These are phyloP conservation scores for Drosophila mauritiana DNA, from an alignment of 1,140 invertebrate species.

Conservation along the genomic window DNA sequence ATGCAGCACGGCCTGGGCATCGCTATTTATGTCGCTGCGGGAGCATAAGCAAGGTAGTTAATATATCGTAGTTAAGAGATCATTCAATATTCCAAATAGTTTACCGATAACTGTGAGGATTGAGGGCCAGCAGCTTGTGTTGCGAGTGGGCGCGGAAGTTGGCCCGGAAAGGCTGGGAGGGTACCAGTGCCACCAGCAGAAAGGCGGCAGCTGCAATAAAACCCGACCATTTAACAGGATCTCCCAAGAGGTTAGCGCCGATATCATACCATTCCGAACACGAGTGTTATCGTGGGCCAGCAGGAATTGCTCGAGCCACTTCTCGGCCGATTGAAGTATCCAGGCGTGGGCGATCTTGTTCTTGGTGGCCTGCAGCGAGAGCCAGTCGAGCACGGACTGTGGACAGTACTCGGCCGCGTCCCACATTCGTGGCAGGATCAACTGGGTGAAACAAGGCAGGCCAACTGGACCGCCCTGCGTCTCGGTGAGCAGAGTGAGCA, in stretches of 20 bases:
- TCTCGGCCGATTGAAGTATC: slow-evolving; percentile 94
- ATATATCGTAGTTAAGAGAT: background rate
- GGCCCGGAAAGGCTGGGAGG: slow-evolving; percentile 94
- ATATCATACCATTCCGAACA: slow-evolving; percentile 90
- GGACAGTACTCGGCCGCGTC: slow-evolving; percentile 95
- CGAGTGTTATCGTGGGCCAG: slow-evolving; percentile 93
- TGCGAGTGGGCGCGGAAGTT: slow-evolving; percentile 88
- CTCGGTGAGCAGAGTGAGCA: slow-evolving; percentile 92
- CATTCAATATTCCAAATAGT: background rate
- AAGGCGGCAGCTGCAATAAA: slow-evolving; percentile 90
- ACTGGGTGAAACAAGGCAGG: slow-evolving; percentile 94
- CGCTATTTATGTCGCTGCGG: slow-evolving; percentile 86
- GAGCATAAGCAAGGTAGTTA: background rate
- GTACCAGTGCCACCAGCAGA: slow-evolving; percentile 94
- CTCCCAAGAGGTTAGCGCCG: background rate
- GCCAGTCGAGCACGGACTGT: slow-evolving; percentile 95
- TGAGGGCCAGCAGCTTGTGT: slow-evolving; percentile 74
- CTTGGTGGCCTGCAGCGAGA: slow-evolving; percentile 92
- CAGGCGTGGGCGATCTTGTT: slow-evolving; percentile 95
- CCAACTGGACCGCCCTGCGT: slow-evolving; percentile 91
- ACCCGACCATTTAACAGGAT: background rate
- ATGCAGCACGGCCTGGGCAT: slow-evolving; percentile 92
- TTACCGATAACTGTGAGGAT: slow-evolving; percentile 79
- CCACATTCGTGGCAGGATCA: slow-evolving; percentile 94
- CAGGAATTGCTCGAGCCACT: slow-evolving; percentile 95